Base-by-base conservation (phyloP, 1,140 invertebrate genomes). In the Procambarus clarkii region DNA sequence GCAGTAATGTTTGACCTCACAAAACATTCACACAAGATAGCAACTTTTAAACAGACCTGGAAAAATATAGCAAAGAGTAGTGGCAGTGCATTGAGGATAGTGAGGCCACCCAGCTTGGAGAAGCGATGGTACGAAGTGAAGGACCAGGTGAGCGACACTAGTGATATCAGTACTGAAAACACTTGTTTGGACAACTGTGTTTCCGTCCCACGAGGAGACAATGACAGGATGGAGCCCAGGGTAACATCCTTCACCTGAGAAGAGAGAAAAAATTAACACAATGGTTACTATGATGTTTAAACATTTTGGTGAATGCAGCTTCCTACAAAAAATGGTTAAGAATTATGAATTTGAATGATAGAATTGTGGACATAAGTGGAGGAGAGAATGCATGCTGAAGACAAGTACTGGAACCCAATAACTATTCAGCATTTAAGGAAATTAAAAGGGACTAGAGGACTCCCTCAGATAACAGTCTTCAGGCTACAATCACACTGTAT, bases 61-160 rank as follows among this genome's bases (percentile, higher is more conserved):
- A 93, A 93, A 84, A 93, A 93, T 83, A 93, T 93, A n/a, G 92
- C 92, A 79, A 93, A 93, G 5, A 93, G 91, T 13, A 93, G 79
- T 45, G 92, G 92, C 82, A 93, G 88, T 24, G 92, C 92, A 80
- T 89, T 92, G 64, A 93, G 77, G 54, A 93, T 93, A 18, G 92
- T 93, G 83, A 93, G 92, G 13, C 92, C 92, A 11, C 92, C 92
- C 15, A 93, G 86, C 85, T 93, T 93, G 46, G 92, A 93, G 86
- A 93, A 93, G n/a, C 92, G 88, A 69, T 93, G 92, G 81, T 93
- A 93, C 15, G 92, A 93, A 15, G 92, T 93, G 92, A 93, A 93
- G 1, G 92, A 93, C 92, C 92, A 93, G 2, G 92, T 93, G 64
- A 93, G 79, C 7, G 91, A 92, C 11, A 93, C 92, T n/a, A 93